Base-by-base conservation (phyloP, 1,140 invertebrate species). In the Drosophila malerkotliana region DNA sequence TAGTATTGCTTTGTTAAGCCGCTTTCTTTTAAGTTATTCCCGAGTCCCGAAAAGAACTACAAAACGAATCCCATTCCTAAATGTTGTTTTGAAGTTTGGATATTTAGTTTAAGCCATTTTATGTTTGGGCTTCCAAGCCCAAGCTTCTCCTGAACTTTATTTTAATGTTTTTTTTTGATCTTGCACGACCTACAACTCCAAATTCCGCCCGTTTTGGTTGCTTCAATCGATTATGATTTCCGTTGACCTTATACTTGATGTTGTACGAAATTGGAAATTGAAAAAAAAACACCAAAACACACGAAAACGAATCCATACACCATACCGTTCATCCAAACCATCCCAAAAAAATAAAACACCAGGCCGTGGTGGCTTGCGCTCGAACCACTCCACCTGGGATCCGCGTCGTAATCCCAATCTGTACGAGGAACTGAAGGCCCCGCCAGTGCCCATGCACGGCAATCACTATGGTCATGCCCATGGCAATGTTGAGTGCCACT, bases 351-450 rank as follows among this genome's bases (percentile, higher is more conserved):
- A 28, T 37, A 49, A 57, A 56, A 71, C 7, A 18, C 56, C 69
- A 92, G 91, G 89, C 61, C 89, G 88, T 76, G 75, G 91, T 87
- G 80, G 90, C 39, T 66, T 91, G 92, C 93, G 94, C 77, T 93
- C 93, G 47, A 95, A 94, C 92, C 95, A 96, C 92, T 96, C 96
- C 28, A 97, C 97, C 83, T 97, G 96, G 96, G 96, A 97, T 92
- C 96, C 96, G 51, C 94, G 96, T 48, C 93, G 96, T 39, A 82
- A 82, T 57, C 96, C 97, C 90, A 95, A 97, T 93, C 76, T 91
- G 54, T 97, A 97, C 92, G 96, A 97, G 93, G 96, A 97, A 92
- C 93, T 96, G 82, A 94, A 93, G 89, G 84, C 92, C n/a, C 93
- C 94, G 41, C 94, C 94, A 79, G 93, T 92, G 32, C 91, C 91